Percentiles rank a stretch among this genome's conserved stretches.
These are phyloP conservation scores for Dinocampus coccinellae DNA, from an alignment of 2,888 invertebrate genomes.

Conservation along the genomic window DNA sequence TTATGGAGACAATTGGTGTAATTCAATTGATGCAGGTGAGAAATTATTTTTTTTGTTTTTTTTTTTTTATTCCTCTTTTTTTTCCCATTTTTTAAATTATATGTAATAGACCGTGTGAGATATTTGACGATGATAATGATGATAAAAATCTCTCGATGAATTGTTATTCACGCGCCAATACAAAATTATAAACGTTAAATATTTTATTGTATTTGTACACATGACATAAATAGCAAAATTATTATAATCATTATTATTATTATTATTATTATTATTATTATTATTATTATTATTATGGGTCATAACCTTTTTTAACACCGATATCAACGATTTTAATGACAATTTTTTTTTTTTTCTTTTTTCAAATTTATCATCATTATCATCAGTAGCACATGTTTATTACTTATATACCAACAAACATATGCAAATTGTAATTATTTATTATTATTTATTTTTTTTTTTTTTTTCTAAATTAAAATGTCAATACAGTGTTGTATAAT, in stretches of 20 bases:
- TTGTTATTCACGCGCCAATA: not conserved
- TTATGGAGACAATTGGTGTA: slow-evolving; percentile 33
- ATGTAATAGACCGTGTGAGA: not conserved
- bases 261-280: too few relatives aligned
- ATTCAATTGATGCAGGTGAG: slow-evolving; percentile 57
- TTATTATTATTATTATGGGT: not conserved
- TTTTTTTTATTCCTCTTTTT: too few relatives aligned
- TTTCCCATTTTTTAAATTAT: not conserved
- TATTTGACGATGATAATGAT: not conserved
- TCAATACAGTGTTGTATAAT: not conserved
- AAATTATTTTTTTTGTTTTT: slow-evolving; percentile 31
- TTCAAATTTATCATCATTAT: not conserved
- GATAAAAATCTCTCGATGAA: too few relatives aligned
- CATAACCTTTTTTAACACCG: not conserved
- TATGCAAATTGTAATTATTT: not conserved
- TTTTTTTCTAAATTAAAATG: not conserved
- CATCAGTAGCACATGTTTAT: not conserved
- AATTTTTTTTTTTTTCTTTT: too few relatives aligned
- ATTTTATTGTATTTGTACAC: not conserved
- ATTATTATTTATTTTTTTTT: not conserved
- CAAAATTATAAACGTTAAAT: not conserved
- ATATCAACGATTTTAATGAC: not conserved
- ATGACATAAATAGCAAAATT: not conserved
- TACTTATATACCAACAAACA: not conserved
- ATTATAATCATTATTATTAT: too few relatives aligned